phyloP scores from a whole-genome alignment of 2,797 vertebrate species.

The Danio albolineatus region DNA sequence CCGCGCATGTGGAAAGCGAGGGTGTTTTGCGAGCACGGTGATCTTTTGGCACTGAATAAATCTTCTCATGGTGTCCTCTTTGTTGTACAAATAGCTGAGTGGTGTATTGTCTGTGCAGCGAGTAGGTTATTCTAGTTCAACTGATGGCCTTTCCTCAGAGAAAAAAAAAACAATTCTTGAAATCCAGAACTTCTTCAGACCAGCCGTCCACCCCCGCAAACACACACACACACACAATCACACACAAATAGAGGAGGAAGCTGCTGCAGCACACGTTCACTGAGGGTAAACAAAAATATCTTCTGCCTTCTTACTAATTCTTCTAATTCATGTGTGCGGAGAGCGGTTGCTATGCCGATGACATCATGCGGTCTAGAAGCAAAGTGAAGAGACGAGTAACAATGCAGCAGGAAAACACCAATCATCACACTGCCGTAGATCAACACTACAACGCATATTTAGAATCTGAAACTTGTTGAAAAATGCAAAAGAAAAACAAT shows the following conservation, averaged over 20 bases:
- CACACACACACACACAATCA: constrained; percentile 6
- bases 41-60: constrained; percentile 57
- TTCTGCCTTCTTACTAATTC: constrained; percentile 51
- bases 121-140: constrained; percentile 45
- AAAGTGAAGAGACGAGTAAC: constrained; percentile 20
- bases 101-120: constrained; percentile 46
- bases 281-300: constrained; percentile 45
- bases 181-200: constrained; percentile 34
- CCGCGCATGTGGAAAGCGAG: constrained; percentile 36
- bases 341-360: constrained; percentile 53
- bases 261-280: constrained; percentile 43
- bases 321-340: constrained; percentile 41
- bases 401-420: constrained; percentile 39
- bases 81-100: constrained; percentile 56
- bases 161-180: constrained; percentile 22
- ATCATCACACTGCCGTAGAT: constrained; percentile 7
- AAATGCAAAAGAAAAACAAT: no score
- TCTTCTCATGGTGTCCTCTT: constrained; percentile 52
- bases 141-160: constrained; percentile 11
- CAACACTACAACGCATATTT: constrained; percentile 1
- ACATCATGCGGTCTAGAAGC: constrained; percentile 47
- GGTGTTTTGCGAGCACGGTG: constrained; percentile 22
- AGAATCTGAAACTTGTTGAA: neutral
- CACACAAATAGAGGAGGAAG: constrained; percentile 33
- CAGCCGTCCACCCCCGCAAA: constrained; percentile 25